Evolutionary conservation across 2,888 invertebrate genomes (phyloP).

Genomic region (Baronia brevicornis): DNA sequence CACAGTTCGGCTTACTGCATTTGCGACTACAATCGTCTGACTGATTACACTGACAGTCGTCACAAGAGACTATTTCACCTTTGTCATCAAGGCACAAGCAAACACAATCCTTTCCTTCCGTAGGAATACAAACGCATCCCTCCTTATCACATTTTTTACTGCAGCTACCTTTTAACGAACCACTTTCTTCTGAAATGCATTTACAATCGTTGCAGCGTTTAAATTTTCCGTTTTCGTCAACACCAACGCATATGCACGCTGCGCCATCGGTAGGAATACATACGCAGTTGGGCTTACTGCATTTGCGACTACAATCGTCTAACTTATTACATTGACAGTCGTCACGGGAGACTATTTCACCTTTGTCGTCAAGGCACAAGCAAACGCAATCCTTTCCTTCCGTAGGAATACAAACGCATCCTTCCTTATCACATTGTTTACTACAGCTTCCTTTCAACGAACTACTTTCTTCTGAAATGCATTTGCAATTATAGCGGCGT

Average conservation of each 20-base stretch:
- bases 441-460: conserved; percentile 8
- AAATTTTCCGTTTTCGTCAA: conserved; percentile 18
- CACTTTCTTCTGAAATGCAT: conserved; percentile 14
- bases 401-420: conserved; percentile 17
- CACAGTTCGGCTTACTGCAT: conserved; percentile 20
- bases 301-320: conserved; percentile 12
- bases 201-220: conserved; percentile 21
- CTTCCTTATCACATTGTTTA: neutral
- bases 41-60: conserved; percentile 30
- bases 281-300: conserved; percentile 13
- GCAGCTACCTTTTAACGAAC: neutral
- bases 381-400: conserved; percentile 31
- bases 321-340: conserved; percentile 25
- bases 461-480: conserved; percentile 9
- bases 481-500: conserved; percentile 13
- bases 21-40: conserved; percentile 1
- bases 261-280: conserved; percentile 20
- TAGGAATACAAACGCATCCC: conserved; percentile 16
- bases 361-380: conserved; percentile 26
- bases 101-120: conserved; percentile 17
- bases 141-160: conserved; percentile 15
- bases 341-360: conserved; percentile 24
- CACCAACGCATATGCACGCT: conserved; percentile 19
- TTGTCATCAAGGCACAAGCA: conserved; percentile 24
- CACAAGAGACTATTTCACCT: conserved; percentile 23